Evolutionary conservation across 2,113 vertebrate genomes (phyloP), one percentile per base, ranked within the genome.

Genomic region (Phalacrocorax carbo): DNA sequence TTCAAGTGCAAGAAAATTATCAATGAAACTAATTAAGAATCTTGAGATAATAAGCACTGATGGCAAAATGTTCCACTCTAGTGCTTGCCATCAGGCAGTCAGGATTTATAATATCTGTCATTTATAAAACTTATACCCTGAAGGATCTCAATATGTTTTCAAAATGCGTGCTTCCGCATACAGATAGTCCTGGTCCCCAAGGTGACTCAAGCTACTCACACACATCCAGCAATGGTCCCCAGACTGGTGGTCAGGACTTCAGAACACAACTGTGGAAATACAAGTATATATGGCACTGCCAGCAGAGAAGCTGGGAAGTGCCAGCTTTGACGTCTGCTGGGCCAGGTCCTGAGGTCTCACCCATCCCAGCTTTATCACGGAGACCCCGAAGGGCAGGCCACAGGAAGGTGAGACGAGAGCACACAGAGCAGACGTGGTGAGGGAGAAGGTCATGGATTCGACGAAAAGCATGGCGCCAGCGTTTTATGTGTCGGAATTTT

Each of bases 11-110:
- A 94, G 86, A 96, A 96, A 97, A 97, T 96, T 97, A 96, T 97
- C 97, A 96, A 95, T 96, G 93, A 96, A 97, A 92, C 95, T 95
- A 92, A 95, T 97, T 97, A 97, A 95, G 93, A 86, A 95, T 93
- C 96, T 97, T 93, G 94, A 96, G 88, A 97, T 96, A 97, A 96
- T 93, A 93, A 94, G 75, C 88, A 93, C 75, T 85, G 90, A 96
- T 94, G 81, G 94, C 96, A 96, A 96, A 97, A 96, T 86, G 83
- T 95, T 97, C 94, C 89, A 88, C 96, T 96, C 92, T n/a, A 89
- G 64, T 61, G 96, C 88, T 78, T 93, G 81, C 94, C 91, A 88
- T 91, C 77, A 97, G 89, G 90, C 91, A 96, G 92, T 68, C 80
- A 61, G 88, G 95, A 93, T 97, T 93, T 95, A 95, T 80, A 81